These are phyloP conservation scores for Neolamprologus brichardi DNA, from an alignment of 2,113 vertebrate genomes.

Conservation along the genomic window DNA sequence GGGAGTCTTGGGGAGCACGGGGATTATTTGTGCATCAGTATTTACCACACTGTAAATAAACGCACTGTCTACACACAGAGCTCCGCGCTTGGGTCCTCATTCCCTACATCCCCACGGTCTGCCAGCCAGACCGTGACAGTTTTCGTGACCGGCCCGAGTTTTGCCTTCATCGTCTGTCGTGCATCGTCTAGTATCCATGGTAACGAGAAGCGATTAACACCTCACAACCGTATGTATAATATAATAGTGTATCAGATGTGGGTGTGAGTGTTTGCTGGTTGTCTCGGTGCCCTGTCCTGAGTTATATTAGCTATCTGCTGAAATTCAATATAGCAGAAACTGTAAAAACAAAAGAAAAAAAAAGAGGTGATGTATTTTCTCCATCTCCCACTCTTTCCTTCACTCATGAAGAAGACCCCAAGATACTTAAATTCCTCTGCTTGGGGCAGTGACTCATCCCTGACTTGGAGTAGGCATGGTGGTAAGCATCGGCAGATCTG, in stretches of 20 bases:
- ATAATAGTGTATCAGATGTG: not conserved
- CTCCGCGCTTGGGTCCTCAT: accelerated
- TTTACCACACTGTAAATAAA: not conserved
- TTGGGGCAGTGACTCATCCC: not conserved
- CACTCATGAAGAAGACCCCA: not conserved
- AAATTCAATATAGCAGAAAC: not conserved
- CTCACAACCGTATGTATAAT: not conserved
- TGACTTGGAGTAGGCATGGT: not conserved
- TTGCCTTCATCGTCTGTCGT: too few relatives aligned
- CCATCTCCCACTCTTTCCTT: too few relatives aligned
- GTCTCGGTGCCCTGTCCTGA: not conserved
- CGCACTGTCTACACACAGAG: not conserved
- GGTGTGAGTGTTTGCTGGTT: not conserved
- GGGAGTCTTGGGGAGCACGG: not conserved
- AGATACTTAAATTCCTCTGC: not conserved
- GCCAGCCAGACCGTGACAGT: not conserved
- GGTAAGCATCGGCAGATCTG: too few relatives aligned
- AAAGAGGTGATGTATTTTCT: not conserved
- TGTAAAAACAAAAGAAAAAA: not conserved
- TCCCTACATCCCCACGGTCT: not conserved
- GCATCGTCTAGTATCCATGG: too few relatives aligned
- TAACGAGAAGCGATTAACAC: too few relatives aligned
- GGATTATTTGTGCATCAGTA: not conserved
- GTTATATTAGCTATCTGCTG: not conserved
- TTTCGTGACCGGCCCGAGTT: too few relatives aligned